Percentiles rank a stretch among this genome's conserved stretches.
phyloP scores from a whole-genome alignment of 1,140 invertebrate species.

The Heliconius himera region DNA sequence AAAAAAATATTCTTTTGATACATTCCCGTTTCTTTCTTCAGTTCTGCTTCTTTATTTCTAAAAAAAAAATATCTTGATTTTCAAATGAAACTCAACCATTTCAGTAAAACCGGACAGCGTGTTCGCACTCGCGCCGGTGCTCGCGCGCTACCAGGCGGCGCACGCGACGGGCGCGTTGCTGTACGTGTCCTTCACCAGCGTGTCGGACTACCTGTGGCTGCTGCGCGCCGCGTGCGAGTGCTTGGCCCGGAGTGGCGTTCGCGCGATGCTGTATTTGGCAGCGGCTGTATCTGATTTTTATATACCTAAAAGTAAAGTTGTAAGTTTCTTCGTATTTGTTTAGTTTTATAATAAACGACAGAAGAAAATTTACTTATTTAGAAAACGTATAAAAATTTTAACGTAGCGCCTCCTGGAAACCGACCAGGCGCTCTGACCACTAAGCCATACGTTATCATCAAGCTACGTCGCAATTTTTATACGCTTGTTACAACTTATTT shows the following conservation, averaged over 20 bases:
- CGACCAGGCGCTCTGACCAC: no score
- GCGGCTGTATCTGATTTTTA: constrained; percentile 99
- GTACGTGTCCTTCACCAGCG: constrained; percentile 90
- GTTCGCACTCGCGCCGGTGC: constrained; percentile 85
- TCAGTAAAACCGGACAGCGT: constrained; percentile 87
- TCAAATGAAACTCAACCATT: constrained; percentile 22
- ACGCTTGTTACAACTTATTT: no score
- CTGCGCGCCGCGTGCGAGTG: constrained; percentile 90
- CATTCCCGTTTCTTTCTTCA: no score
- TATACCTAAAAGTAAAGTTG: constrained; percentile 95
- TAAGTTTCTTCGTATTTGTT: constrained; percentile 71
- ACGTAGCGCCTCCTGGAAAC: no score
- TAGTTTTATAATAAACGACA: background rate
- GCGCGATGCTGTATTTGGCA: constrained; percentile 94
- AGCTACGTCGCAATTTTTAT: no score
- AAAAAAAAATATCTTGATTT: no score
- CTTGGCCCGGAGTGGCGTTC: constrained; percentile 85
- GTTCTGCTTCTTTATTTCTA: no score
- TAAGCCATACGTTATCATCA: no score
- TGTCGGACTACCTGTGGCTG: constrained; percentile 97
- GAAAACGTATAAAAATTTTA: no score
- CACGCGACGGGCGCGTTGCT: constrained; percentile 86
- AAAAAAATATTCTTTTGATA: no score
- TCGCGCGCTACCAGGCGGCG: constrained; percentile 88
- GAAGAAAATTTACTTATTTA: no score